phyloP scores from a whole-genome alignment of 2,888 invertebrate species.

The Eupithecia vulgata region DNA sequence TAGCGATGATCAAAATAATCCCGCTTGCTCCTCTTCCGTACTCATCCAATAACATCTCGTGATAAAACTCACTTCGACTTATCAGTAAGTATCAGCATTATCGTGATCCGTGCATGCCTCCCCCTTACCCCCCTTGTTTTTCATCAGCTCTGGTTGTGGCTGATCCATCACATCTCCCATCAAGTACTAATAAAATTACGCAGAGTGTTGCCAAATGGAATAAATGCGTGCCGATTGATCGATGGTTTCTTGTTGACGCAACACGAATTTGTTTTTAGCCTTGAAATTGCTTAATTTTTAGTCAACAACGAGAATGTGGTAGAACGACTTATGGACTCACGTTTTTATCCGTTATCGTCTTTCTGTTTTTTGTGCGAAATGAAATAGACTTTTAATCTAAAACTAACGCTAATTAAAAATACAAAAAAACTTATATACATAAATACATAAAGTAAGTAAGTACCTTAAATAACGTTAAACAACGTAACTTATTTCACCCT shows the following conservation, averaged over 20 bases:
- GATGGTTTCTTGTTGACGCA: constrained; percentile 47
- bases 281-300: neutral
- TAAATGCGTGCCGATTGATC: constrained; percentile 61
- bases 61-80: neutral
- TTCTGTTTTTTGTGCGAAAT: too few species aligned
- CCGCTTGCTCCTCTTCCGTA: too few species aligned
- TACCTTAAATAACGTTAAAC: neutral
- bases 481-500: neutral
- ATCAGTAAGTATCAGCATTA: constrained; percentile 1
- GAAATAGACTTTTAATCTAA: too few species aligned
- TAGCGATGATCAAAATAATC: neutral
- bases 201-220: constrained; percentile 60
- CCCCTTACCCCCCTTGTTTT: constrained; percentile 10
- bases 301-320: neutral
- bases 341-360: neutral
- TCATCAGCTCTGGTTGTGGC: neutral
- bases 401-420: too few species aligned
- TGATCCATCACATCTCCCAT: constrained; percentile 54
- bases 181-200: constrained; percentile 53
- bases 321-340: too few species aligned
- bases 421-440: too few species aligned
- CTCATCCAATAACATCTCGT: neutral
- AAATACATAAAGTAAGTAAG: neutral
- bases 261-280: constrained; percentile 35
- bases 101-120: neutral